Base-by-base conservation (phyloP, 2,113 vertebrate genomes). In the Malaclemys terrapin region DNA sequence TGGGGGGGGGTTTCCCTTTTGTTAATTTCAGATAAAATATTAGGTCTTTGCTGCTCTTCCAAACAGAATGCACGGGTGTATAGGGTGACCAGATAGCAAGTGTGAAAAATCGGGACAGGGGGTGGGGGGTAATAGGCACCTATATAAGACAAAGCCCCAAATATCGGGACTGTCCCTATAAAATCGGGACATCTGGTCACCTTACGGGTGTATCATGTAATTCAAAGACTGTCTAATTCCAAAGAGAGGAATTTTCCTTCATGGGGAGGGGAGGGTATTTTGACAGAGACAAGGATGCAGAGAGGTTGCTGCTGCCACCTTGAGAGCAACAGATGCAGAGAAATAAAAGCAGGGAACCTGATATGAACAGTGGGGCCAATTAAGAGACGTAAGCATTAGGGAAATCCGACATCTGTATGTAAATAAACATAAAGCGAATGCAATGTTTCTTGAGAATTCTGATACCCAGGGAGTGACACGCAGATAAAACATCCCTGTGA, bases 351-450 rank as follows among this genome's bases (percentile, higher is more conserved):
- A 4, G 4, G 45, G 0, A 10, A 93, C n/a, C 57, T 10, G 54
- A 3, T 54, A 19, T 87, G 42, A 96, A 83, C 80, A 69, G 75
- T 20, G 89, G 65, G 95, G 81, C 87, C 75, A 92, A 84, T 90
- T 94, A 93, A 80, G 80, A 82, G 92, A 52, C 90, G 45, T 31
- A 69, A 82, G 83, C 94, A 78, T 94, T 79, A 91, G 84, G 54
- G 42, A 85, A 69, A 11, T 35, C 57, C 76, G 85, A 94, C 22
- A 35, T 50, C 78, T 92, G 56, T 80, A 75, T 96, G 93, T 75
- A 80, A 96, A 95, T 90, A 72, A 94, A 85, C 87, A 82, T 24
- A 16, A 75, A 91, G 80, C 83, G 91, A 82, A 82, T 14, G 8
- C 0, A 5, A 49, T 0, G 25, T 24, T 84, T 49, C 29, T 2